Evolutionary conservation across 1,140 invertebrate species (phyloP), one percentile per base, ranked within the genome.

Genomic region (Ruditapes philippinarum): DNA sequence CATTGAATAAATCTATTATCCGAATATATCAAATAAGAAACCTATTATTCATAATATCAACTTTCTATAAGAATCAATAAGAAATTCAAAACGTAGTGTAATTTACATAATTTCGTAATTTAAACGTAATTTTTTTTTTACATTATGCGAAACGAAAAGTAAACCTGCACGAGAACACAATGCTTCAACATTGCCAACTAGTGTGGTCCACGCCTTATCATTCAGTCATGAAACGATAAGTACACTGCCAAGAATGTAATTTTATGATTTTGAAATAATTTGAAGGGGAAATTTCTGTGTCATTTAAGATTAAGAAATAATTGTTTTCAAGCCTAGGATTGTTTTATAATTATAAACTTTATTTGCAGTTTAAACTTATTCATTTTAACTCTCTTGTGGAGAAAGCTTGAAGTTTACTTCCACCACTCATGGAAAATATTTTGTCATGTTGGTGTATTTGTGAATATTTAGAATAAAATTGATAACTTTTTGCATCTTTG

Each of bases 81-180:
- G 33, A 70, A 70, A 25, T 28, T 25, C 25, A 28, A 9, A 28
- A 31, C 14, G n/a, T 38, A 38, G 17, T 38, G 28, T 70, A 38
- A 70, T 70, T 70, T 14, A 70, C 65, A 70, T 70, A 70, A 70
- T 70, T 70, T 36, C 38, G 33, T 70, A 70, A 70, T 19, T 70
- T 70, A 33, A 70, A 28, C 65, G 14, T 38, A 70, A 38, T 70
- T 70, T 70, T 36, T 36, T 70, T 70, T 70, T 36, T 36, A 11
- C 51, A 54, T 54, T 62, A 4, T 2, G 28, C 28, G 57, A 62
- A 70, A 70, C n/a, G 65, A 70, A 70, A 45, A 70, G 38, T 70
- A 11, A 38, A 70, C 65, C 33, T 70, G 65, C 65, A 38, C 28
- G 1, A 40, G 3, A 70, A 70, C 38, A 14, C 5, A 19, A 70